Evolutionary conservation across 2,113 vertebrate genomes (phyloP), one percentile per base, ranked within the genome.

Genomic region (Alexandromys fortis): DNA sequence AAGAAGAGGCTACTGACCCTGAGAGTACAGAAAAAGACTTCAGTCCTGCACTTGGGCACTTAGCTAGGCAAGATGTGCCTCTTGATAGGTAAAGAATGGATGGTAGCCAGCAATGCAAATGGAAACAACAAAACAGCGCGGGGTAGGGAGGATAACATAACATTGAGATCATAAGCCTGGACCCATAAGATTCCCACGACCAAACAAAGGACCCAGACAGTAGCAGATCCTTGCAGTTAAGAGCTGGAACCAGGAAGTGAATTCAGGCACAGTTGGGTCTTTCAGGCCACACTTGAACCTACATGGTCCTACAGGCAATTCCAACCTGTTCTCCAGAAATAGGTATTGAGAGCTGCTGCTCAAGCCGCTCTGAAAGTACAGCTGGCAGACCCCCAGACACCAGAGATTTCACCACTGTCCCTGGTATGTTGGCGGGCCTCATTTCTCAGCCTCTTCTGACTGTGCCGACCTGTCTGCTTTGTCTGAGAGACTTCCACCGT

Each of bases 401-500:
- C 82, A 5, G 1, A 72, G 88, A 96, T 85, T 93, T 96, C 96
- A 94, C 91, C 92, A 90, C 82, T 79, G 86, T 89, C 77, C 89
- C 78, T 95, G 92, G 95, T 97, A 97, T 96, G 95, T 86, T 95
- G 95, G 85, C 63, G 42, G 77, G 67, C 67, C 42, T 93, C 67
- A 55, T 61, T 72, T n/a, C 49, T 85, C 90, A 67, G 76, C 30
- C 33, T 65, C 24, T 67, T 55, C 67, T 93, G 65, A 95, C 81
- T 72, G 70, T 82, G 90, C 96, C 96, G 97, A 88, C 67, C 76
- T 94, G 94, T 96, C 91, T 91, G 92, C 65, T 95, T 96, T 94
- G 97, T 98, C 97, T 98, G 94, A 73, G 88, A 98, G 92, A 95
- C 88, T 97, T 97, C 97, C 83, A 30, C 90, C 7, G 52, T 73